Base-by-base conservation (phyloP, 2,113 vertebrate genomes). In the Petromus typicus region DNA sequence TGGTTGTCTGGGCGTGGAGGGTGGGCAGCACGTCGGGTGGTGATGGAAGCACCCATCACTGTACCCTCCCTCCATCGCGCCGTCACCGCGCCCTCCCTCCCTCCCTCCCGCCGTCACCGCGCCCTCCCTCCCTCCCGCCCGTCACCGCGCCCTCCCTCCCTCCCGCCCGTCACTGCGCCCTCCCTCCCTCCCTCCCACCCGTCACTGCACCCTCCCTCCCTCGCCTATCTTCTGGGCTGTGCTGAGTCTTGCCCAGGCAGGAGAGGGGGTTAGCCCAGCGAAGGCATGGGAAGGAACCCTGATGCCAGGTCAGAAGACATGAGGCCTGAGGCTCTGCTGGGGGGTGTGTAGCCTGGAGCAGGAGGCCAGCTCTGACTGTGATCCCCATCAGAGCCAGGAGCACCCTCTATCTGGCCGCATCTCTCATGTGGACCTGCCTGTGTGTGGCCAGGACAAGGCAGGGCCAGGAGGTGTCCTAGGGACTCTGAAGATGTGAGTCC, bases 401-500 rank as follows among this genome's bases (percentile, higher is more conserved):
- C 56, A n/a, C 34, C 4, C 16, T 2, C n/a, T 32, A 40, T 4
- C 11, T 3, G 9, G 12, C 27, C 83, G 0, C 7, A 14, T 37
- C 66, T 56, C 2, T 64, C 64, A 34, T 48, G 64, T 14, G 11
- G 22, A 37, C 56, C 56, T 2, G 54, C 56, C 56, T 2, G 54
- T 57, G 56, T 4, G 56, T 57, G 56, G 56, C 54, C 17, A 57
- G 56, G 56, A 57, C 17, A 57, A 20, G 56, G 10, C 48, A 51
- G 22, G 73, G 43, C 30, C 2, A 32, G 0, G 10, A 14, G 25
- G 18, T 1, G 0, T 14, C 13, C 3, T 34, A 16, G 25, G n/a
- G 63, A 10, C 51, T n/a, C 51, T n/a, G 83, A 22, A 20, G 89
- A 67, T 48, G 5, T 20, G 59, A 61, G 45, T 48, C 23, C 16